Evolutionary conservation across 2,888 invertebrate genomes (phyloP).

Genomic region (Platynereis dumerilii): DNA sequence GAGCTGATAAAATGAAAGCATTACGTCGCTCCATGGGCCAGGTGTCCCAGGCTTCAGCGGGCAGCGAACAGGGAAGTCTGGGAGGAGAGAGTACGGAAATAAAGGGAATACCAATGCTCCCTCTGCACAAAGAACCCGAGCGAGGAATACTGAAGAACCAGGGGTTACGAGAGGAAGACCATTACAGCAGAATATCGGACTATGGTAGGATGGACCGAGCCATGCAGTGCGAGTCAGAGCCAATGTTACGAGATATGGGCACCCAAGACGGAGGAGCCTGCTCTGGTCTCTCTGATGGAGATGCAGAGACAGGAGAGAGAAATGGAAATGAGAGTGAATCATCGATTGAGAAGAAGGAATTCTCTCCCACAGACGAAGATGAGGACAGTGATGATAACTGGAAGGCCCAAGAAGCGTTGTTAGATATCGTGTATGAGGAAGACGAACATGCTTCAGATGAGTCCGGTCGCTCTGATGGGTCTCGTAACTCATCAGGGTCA

Average conservation of each 20-base stretch:
- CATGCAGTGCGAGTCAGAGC: not conserved
- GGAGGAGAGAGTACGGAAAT: slow-evolving; percentile 28
- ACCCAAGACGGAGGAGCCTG: slow-evolving; percentile 1
- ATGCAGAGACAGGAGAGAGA: slow-evolving; percentile 5
- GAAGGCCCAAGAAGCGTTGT: not conserved
- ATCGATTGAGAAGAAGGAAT: not conserved
- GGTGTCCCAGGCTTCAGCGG: slow-evolving; percentile 18
- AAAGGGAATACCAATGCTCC: slow-evolving; percentile 16
- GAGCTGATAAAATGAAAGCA: slow-evolving; percentile 44
- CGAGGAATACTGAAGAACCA: slow-evolving; percentile 57
- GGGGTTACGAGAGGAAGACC: slow-evolving; percentile 2
- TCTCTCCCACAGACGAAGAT: slow-evolving; percentile 18
- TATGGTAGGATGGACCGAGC: slow-evolving; percentile 3
- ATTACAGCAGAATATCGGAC: not conserved
- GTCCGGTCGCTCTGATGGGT: not conserved
- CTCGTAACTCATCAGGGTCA: not conserved
- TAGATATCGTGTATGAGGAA: not conserved
- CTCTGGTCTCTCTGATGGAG: not conserved
- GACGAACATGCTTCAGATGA: not conserved
- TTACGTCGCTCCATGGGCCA: slow-evolving; percentile 20
- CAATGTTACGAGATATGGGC: not conserved
- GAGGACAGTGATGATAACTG: slow-evolving; percentile 5
- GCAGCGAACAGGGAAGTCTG: slow-evolving; percentile 27
- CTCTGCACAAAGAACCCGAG: slow-evolving; percentile 46
- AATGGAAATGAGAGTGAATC: slow-evolving; percentile 8